phyloP scores from a whole-genome alignment of 2,888 invertebrate genomes.

The Diarsia dahlii region DNA sequence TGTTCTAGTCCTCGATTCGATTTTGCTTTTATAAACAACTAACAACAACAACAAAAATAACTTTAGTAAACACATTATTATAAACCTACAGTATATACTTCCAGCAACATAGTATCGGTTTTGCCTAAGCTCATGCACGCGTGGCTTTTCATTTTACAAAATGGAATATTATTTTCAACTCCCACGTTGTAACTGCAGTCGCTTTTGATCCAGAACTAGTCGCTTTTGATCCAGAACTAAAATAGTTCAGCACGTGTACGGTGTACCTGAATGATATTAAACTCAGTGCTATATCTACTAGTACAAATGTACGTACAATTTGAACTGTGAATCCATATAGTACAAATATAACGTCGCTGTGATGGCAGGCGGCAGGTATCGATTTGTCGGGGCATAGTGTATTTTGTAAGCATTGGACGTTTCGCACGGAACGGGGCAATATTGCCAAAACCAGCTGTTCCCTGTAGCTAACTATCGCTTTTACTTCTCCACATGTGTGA shows the following conservation, averaged over 20 bases:
- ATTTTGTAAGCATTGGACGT: slow-evolving; percentile 82
- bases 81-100: slow-evolving; percentile 13
- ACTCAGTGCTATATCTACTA: slow-evolving; percentile 23
- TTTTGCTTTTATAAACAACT: slow-evolving; percentile 16
- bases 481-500: slow-evolving; percentile 64
- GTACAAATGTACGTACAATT: slow-evolving; percentile 27
- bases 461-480: slow-evolving; percentile 75
- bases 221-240: slow-evolving; percentile 30
- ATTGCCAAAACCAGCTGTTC: slow-evolving; percentile 79
- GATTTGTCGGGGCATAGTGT: slow-evolving; percentile 76
- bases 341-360: slow-evolving; percentile 65
- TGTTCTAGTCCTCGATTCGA: not conserved
- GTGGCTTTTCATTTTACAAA: slow-evolving; percentile 33
- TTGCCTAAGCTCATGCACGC: slow-evolving; percentile 24
- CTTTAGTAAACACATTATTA: slow-evolving; percentile 26
- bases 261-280: slow-evolving; percentile 37
- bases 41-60: slow-evolving; percentile 3
- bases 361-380: slow-evolving; percentile 76
- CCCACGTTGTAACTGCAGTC: slow-evolving; percentile 23
- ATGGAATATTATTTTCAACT: slow-evolving; percentile 31
- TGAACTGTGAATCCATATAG: slow-evolving; percentile 47
- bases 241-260: slow-evolving; percentile 34
- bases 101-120: slow-evolving; percentile 13
- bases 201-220: slow-evolving; percentile 28
- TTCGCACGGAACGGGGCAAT: slow-evolving; percentile 75